Base-by-base conservation (phyloP, 2,797 vertebrate species). In the Somateria mollissima region DNA sequence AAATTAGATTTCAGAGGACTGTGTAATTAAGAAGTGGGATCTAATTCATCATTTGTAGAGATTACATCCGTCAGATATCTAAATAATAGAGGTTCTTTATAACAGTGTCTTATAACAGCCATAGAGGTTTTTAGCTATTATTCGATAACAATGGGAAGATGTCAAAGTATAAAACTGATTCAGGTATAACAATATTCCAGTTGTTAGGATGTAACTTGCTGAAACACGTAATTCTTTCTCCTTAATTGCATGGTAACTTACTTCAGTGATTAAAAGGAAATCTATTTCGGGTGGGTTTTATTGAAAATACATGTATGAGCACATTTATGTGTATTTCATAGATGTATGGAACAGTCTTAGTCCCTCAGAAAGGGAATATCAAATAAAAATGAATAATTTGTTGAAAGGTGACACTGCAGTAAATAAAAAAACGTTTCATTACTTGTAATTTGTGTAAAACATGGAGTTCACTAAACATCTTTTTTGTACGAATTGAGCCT, bases 41-140 rank as follows among this genome's bases (percentile, higher is more conserved):
- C 77, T 54, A 94, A 75, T 88, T 91, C 34, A 77, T 75, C 15
- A 67, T 67, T 78, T 92, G 70, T 37, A 72, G 53, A 88, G 28
- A 76, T 74, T 36, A 56, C 61, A 87, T 87, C 47, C 30, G 66
- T 86, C 83, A 81, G 34, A 37, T 56, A 67, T 89, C 51, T 79
- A 90, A 93, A 89, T 76, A 85, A 90, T 66, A 37, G 12, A 90
- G 93, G 47, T 83, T 92, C 87, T 92, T 92, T 91, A n/a, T 76
- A 84, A 60, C 22, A 54, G 39, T 67, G n/a, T 60, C 88, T 69
- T 69, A 16, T 67, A 86, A 77, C 21, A 91, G 41, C 54, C 71
- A 92, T 34, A 62, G 65, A 70, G 66, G 67, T 14, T 80, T 94
- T 83, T 85, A 89, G 56, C 41, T 34, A 43, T 82, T 84, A 78